Evolutionary conservation across 2,113 vertebrate genomes (phyloP), one percentile per base, ranked within the genome.

Genomic region (Grallaria varia): DNA sequence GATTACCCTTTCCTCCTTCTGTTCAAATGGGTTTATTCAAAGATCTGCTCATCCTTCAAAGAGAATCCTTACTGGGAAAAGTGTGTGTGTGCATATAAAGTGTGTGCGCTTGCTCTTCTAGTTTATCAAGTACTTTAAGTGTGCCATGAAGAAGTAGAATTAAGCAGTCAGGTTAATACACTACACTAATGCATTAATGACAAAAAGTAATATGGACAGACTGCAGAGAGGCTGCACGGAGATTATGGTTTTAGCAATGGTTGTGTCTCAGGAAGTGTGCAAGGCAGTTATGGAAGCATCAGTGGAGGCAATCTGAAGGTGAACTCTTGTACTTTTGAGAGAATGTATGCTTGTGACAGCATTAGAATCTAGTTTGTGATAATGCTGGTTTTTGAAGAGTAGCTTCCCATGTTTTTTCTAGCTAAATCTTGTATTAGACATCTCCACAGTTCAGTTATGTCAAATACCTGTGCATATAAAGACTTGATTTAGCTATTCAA

Each of bases 1-100:
- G 52, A 16, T 84, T 93, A 84, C 77, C 33, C 10, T 50, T 92
- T 81, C 27, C 73, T 80, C 55, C 62, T 95, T 83, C 49, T 84
- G 8, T 89, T 94, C 27, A 67, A 7, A 68, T 52, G 19, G 42
- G 20, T 69, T 82, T 82, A n/a, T 79, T 89, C 52, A 84, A 72
- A 74, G 23, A 84, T 58, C n/a, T 87, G 22, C 22, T 74, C 15
- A 67, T 93, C 42, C 69, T 78, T 92, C 73, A 74, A 21, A 44
- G 40, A n/a, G 16, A 69, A 25, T 59, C 63, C 79, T 56, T 47
- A 30, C 12, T 40, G 73, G 33, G 28, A 59, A 64, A 82, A 56
- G 30, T 16, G 5, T 64, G 37, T 0, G 0, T 84, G 12, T 63
- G 33, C 30, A 4, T 74, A 22, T 33, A 27, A 78, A 84, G 14